Evolutionary conservation across 1,140 invertebrate genomes (phyloP), one percentile per base, ranked within the genome.

Genomic region (Apis laboriosa): DNA sequence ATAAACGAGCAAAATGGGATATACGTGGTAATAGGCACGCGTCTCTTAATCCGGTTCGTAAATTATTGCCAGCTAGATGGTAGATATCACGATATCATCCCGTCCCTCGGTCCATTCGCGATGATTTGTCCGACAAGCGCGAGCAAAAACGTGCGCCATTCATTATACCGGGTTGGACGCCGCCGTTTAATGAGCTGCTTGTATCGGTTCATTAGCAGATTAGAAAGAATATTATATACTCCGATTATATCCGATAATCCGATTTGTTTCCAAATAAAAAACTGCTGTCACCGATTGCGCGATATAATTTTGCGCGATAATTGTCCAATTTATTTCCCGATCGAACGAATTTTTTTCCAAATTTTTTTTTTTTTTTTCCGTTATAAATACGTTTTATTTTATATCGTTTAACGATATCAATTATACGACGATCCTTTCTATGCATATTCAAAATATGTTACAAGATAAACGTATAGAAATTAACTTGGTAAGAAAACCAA

Each of bases 131-230:
- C 55, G 68, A 77, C 56, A 61, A 43, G 28, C 55, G 74, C 60
- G 82, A 60, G 78, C 64, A 56, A 82, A 82, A 82, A 80, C 63
- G 71, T 71, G 55, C 56, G 58, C 75, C 84, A 70, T 83, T 87
- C 85, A 77, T 87, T 86, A 86, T 58, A 61, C 56, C 4, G 43
- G 17, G 64, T 49, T 68, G 72, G 80, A 84, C 80, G 76, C 17
- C 76, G 63, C 51, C 68, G 85, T 86, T 75, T 87, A 86, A 87
- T 64, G 85, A 87, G 76, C 66, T 56, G 66, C 67, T 55, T 58
- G 63, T 86, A 79, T 77, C 61, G 76, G 84, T 79, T 86, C 85
- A 84, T 87, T 87, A 87, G 58, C 60, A 71, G 28, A 55, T n/a
- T 21, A 19, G 43, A 68, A 83, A 72, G 66, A 83, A 86, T 83